A percentile compares a stretch with the other conserved stretches of the same genome.
Conservation (phyloP, 2,888 invertebrate species). For the Nipponacmea schrenckii region DNA sequence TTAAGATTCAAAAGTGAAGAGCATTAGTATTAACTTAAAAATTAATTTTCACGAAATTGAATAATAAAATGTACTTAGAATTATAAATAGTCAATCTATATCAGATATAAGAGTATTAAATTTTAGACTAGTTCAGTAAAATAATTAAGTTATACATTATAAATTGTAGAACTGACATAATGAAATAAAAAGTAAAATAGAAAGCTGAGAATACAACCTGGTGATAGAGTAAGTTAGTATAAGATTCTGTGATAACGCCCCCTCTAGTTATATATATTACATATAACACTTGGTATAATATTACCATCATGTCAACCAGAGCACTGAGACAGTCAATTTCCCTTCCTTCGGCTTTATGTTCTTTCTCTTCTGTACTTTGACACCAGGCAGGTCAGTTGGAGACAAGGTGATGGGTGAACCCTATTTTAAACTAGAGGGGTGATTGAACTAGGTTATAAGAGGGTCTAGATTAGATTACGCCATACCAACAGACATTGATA, state of each 20-base stretch:
- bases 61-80: too few species aligned
- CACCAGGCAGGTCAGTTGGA: conserved; percentile 1
- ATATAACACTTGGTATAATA: too few species aligned
- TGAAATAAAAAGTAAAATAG: not conserved
- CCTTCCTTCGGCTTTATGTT: not conserved
- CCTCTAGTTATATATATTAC: not conserved
- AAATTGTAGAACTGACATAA: not conserved
- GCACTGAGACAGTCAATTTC: not conserved
- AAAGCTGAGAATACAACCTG: not conserved
- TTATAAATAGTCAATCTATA: too few species aligned
- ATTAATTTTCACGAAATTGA: too few species aligned
- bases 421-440: not conserved
- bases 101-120: too few species aligned
- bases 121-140: too few species aligned
- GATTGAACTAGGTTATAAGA: not conserved
- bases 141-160: too few species aligned
- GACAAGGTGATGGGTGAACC: not conserved
- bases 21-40: too few species aligned
- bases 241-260: not conserved
- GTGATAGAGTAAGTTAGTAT: not conserved
- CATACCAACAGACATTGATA: not conserved
- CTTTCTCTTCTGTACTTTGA: conserved; percentile 13
- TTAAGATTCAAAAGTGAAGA: too few species aligned
- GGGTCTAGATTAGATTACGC: not conserved
- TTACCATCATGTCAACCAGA: too few species aligned